Percentiles rank a stretch among this genome's conserved stretches.
Conservation (phyloP, 2,888 invertebrate species). For the Netelia virgata region DNA sequence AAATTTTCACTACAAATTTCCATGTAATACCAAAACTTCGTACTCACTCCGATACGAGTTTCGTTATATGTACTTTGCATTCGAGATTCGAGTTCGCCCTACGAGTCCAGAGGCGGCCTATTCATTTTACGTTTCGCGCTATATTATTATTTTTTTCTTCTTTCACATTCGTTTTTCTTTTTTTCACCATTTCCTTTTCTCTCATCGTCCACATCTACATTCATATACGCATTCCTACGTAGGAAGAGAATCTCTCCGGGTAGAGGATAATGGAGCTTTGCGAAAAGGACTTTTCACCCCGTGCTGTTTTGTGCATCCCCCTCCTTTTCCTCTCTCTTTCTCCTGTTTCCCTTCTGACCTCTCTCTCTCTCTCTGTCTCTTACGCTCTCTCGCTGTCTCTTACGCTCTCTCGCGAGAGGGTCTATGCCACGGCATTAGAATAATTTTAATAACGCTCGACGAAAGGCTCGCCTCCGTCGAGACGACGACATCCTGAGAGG, state of each 20-base stretch:
- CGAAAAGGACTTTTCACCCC: constrained; percentile 23
- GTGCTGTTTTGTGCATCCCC: constrained; percentile 32
- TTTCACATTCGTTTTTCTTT: neutral
- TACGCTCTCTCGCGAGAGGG: constrained; percentile 11
- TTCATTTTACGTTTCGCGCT: too few species aligned
- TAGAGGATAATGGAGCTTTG: constrained; percentile 24
- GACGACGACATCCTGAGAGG: constrained; percentile 29
- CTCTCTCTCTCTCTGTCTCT: constrained; percentile 2
- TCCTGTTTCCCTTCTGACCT: neutral
- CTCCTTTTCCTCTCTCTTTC: neutral
- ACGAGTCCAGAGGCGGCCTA: too few species aligned
- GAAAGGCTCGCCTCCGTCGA: constrained; percentile 51
- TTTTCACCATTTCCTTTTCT: constrained; percentile 16
- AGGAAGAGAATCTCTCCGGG: neutral
- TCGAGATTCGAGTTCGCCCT: too few species aligned
- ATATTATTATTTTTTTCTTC: neutral
- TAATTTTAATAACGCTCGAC: constrained; percentile 81
- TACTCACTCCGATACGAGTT: too few species aligned
- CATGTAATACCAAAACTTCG: too few species aligned
- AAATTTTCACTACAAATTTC: too few species aligned
- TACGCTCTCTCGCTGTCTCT: constrained; percentile 7
- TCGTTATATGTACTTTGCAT: too few species aligned
- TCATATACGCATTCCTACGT: neutral
- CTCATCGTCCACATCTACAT: constrained; percentile 38
- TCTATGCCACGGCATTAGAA: constrained; percentile 74